phyloP scores from a whole-genome alignment of 53 echinoderm and acorn worm species.

The Antedon mediterranea region DNA sequence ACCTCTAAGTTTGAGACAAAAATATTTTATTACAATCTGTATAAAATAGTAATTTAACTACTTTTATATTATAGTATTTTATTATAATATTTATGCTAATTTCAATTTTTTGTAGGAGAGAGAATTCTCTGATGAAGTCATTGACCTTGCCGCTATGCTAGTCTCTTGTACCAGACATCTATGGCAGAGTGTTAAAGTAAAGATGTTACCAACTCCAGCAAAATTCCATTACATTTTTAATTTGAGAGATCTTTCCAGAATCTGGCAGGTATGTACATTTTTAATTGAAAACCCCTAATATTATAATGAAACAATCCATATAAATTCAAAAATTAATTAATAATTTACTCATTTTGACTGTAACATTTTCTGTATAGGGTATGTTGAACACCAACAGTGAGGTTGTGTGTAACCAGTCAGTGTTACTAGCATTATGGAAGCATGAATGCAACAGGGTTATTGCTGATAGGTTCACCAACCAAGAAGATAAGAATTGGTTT shows the following conservation, averaged over 20 bases:
- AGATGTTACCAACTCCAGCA: constrained; percentile 97
- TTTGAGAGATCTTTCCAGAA: constrained; percentile 92
- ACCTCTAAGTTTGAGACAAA: too few species aligned
- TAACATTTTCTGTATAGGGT: constrained; percentile 46
- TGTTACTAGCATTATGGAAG: constrained; percentile 72
- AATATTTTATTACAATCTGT: too few species aligned
- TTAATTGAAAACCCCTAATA: neutral
- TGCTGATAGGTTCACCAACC: constrained; percentile 89
- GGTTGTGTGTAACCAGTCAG: constrained; percentile 26
- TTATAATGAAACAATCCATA: too few species aligned
- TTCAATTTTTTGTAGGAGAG: constrained; percentile 43
- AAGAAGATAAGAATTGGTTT: constrained; percentile 94
- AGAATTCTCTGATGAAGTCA: constrained; percentile 61
- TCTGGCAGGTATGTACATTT: constrained; percentile 89
- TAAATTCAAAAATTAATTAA: too few species aligned
- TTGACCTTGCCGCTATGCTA: constrained; percentile 56
- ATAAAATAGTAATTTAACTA: too few species aligned
- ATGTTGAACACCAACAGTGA: constrained; percentile 74
- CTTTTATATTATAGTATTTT: too few species aligned
- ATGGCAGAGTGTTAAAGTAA: constrained; percentile 87
- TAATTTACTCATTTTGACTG: too few species aligned
- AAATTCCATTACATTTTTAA: constrained; percentile 99
- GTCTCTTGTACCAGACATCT: constrained; percentile 81
- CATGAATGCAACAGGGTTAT: constrained; percentile 81
- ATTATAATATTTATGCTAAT: neutral